A percentile compares a stretch with the other conserved stretches of the same genome.
phyloP scores from a whole-genome alignment of 2,888 invertebrate genomes.

The Laothoe populi region DNA sequence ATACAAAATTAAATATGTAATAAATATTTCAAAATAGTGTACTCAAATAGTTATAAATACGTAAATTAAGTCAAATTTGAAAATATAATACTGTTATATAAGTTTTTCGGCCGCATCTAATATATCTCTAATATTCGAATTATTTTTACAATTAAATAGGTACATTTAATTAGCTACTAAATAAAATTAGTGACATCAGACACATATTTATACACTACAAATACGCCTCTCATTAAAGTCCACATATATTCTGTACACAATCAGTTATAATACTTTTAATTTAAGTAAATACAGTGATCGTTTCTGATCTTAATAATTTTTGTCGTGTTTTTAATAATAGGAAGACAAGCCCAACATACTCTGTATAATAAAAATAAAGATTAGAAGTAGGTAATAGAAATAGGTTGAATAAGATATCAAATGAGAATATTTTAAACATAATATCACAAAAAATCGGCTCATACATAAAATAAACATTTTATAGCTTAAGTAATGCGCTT shows the following conservation, averaged over 20 bases:
- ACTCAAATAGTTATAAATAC: background rate
- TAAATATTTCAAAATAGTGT: background rate
- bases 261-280: background rate
- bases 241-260: background rate
- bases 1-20: background rate
- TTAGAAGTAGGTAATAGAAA: background rate
- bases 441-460: constrained; percentile 13
- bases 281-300: background rate
- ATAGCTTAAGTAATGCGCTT: background rate
- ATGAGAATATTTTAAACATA: background rate
- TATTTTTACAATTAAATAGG: background rate
- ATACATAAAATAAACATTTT: background rate
- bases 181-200: background rate
- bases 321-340: background rate
- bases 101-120: background rate
- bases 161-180: background rate
- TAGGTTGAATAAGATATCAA: background rate
- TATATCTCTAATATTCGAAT: constrained; percentile 4
- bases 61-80: background rate
- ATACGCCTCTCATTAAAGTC: background rate
- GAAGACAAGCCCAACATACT: background rate
- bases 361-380: background rate
- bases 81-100: constrained; percentile 20
- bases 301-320: background rate
- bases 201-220: background rate